A percentile compares a stretch with the other conserved stretches of the same genome.
Evolutionary conservation across 2,113 vertebrate genomes (phyloP).

Genomic region (Pseudopipra pipra): DNA sequence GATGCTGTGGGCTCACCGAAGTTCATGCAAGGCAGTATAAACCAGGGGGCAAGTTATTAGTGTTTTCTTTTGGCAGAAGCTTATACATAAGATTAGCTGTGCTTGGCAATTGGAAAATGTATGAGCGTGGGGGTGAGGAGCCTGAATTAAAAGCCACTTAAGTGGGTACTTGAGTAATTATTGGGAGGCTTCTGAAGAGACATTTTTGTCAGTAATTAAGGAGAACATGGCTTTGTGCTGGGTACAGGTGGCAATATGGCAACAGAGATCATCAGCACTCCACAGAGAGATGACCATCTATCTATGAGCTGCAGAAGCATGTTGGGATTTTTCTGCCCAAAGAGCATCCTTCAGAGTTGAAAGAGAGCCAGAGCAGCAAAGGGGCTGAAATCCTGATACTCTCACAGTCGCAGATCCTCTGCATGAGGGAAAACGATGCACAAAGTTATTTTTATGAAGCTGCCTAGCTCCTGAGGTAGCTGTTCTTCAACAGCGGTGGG

Average conservation of each 20-base stretch:
- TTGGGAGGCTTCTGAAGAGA: conserved; percentile 41
- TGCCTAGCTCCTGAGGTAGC: neutral
- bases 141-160: conserved; percentile 62
- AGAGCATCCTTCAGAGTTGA: neutral
- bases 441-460: neutral
- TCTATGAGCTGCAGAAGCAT: neutral
- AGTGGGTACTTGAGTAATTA: conserved; percentile 53
- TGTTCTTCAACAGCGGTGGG: neutral
- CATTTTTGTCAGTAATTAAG: conserved; percentile 52
- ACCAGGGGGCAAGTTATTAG: neutral
- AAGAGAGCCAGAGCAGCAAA: neutral
- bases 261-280: neutral
- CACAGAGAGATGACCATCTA: neutral
- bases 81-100: neutral
- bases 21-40: neutral
- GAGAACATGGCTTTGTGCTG: conserved; percentile 1
- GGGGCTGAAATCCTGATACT: neutral
- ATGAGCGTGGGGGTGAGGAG: neutral
- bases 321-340: neutral
- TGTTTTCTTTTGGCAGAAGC: neutral
- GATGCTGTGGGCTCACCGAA: neutral
- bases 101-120: neutral
- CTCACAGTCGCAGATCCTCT: neutral
- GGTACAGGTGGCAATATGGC: conserved; percentile 8
- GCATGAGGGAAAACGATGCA: neutral